Conservation (phyloP, 2,888 invertebrate species). For the Pseudococcus jackbeardsleyi region DNA sequence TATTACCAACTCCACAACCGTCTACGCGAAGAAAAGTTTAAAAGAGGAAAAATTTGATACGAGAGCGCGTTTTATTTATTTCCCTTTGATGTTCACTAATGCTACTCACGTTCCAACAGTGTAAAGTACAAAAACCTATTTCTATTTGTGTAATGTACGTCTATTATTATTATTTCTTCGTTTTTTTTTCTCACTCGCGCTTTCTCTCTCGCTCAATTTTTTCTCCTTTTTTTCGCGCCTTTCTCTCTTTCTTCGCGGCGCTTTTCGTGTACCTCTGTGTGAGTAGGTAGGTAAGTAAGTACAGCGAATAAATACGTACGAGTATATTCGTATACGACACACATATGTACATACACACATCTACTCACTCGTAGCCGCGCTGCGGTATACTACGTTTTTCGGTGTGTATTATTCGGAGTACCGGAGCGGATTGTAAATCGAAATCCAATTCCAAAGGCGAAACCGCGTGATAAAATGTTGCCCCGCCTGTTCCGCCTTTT, state of each 20-base stretch:
- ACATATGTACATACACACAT: too few relatives aligned
- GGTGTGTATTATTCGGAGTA: not conserved
- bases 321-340: too few relatives aligned
- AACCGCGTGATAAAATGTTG: slow-evolving; percentile 8
- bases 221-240: not conserved
- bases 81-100: slow-evolving; percentile 44
- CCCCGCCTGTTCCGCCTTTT: not conserved
- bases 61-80: slow-evolving; percentile 29
- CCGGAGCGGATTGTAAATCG: not conserved
- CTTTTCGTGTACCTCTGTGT: not conserved
- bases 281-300: too few relatives aligned
- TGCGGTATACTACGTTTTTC: not conserved
- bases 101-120: slow-evolving; percentile 34
- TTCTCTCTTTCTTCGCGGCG: not conserved
- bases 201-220: not conserved
- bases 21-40: not conserved
- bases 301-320: too few relatives aligned
- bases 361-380: too few relatives aligned
- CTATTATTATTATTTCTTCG: slow-evolving; percentile 23
- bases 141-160: slow-evolving; percentile 36
- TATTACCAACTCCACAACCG: not conserved
- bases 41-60: slow-evolving; percentile 17
- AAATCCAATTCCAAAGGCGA: slow-evolving; percentile 29
- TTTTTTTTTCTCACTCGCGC: not conserved
- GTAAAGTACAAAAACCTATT: slow-evolving; percentile 46